Evolutionary conservation across 2,797 vertebrate species (phyloP), one percentile per base, ranked within the genome.

Genomic region (Molossus alvarezi): DNA sequence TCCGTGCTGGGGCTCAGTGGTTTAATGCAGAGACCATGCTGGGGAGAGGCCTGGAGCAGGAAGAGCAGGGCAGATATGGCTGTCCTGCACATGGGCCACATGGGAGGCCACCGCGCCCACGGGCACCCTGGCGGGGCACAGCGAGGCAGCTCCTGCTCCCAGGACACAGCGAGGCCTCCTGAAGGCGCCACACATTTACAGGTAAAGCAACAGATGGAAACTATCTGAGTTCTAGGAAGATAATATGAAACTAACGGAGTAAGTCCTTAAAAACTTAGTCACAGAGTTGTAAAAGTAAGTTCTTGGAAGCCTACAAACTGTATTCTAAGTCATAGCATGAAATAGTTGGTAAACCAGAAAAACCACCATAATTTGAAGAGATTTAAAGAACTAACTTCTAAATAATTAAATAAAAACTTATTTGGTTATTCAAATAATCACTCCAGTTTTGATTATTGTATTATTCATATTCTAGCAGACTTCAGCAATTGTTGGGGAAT

Each of bases 381-480:
- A 64, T 55, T 77, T 79, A 48, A 85, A 91, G 13, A 75, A 79
- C 11, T 64, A 33, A 65, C 84, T 73, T 72, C 67, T 77, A 83
- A 55, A 55, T 65, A 92, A 73, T 57, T 67, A 69, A 92, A 13
- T 62, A 51, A 80, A 51, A 57, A 62, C 85, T n/a, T 25, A 64
- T 6, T 17, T 14, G 27, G 27, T 12, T 48, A 12, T 67, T 67
- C 23, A 76, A 62, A 29, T 29, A 21, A 71, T 60, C 41, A n/a
- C 14, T 82, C 51, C 12, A n/a, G 67, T 14, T 13, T 33, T 55
- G 27, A 21, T 67, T 41, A 17, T 58, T 76, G 45, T 64, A 15
- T 55, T 57, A 69, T 7, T 67, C 11, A 3, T 9, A 4, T n/a
- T 48, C 13, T 6, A 9, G 45, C 12, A 77, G n/a, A 71, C 9